Percentiles rank a stretch among this genome's conserved stretches.
Evolutionary conservation across 2,797 vertebrate species (phyloP).

Genomic region (Phalloptychus januarius): DNA sequence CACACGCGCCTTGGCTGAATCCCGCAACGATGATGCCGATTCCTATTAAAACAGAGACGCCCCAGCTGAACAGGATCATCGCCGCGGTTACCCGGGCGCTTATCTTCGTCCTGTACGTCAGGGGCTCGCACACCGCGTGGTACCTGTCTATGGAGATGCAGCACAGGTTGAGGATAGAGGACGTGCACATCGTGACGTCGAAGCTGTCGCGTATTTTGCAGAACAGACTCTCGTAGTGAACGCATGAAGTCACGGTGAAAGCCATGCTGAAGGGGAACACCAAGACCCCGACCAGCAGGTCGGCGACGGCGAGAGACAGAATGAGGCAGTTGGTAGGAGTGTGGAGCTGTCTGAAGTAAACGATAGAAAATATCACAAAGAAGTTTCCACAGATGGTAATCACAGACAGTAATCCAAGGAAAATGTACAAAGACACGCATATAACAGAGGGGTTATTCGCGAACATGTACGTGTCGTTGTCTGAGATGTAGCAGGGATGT

Average conservation of each 20-base stretch:
- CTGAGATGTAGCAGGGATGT: constrained; percentile 29
- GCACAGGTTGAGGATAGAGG: constrained; percentile 80
- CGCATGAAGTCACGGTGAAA: constrained; percentile 68
- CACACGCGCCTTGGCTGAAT: constrained; percentile 72
- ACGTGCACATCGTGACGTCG: constrained; percentile 76
- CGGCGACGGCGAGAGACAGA: constrained; percentile 50
- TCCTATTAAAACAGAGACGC: constrained; percentile 79
- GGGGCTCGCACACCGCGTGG: constrained; percentile 82
- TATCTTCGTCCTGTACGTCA: constrained; percentile 83
- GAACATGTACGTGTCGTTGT: constrained; percentile 14
- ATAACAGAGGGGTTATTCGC: constrained; percentile 24
- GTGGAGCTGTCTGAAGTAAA: constrained; percentile 56
- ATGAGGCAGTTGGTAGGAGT: constrained; percentile 50
- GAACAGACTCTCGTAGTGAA: constrained; percentile 71
- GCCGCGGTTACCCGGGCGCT: constrained; percentile 8
- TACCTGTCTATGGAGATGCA: constrained; percentile 82
- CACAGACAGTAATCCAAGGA: constrained; percentile 32
- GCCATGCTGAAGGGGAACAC: constrained; percentile 43
- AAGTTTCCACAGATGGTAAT: constrained; percentile 44
- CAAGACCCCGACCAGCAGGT: constrained; percentile 41
- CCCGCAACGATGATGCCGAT: constrained; percentile 82
- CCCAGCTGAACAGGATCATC: constrained; percentile 86
- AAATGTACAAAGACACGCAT: constrained; percentile 34
- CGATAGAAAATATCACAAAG: constrained; percentile 40
- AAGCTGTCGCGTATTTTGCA: constrained; percentile 54